Percentiles rank a stretch among this genome's conserved stretches.
phyloP scores from a whole-genome alignment of 2,797 vertebrate genomes.

The Coregonus suidteri region DNA sequence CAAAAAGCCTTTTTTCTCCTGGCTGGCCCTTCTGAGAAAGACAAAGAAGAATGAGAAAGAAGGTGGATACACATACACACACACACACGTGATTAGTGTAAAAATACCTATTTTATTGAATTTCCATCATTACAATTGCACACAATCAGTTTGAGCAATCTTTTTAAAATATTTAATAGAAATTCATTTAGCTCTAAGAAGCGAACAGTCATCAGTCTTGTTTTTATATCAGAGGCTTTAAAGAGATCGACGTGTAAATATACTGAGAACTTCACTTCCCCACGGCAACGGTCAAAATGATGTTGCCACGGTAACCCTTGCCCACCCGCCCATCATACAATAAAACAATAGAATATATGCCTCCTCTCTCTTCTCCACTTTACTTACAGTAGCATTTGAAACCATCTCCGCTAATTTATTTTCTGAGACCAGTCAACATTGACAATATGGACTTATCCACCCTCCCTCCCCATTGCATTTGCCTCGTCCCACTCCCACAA shows the following conservation, averaged over 20 bases:
- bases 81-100: slow-evolving; percentile 52
- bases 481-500: no score
- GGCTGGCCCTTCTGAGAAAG: not conserved
- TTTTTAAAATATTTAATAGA: slow-evolving; percentile 52
- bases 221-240: slow-evolving; percentile 54
- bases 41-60: slow-evolving; percentile 4
- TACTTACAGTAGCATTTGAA: slow-evolving; percentile 43
- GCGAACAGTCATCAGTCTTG: slow-evolving; percentile 71
- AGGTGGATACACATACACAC: not conserved
- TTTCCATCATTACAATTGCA: slow-evolving; percentile 70
- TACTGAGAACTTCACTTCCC: slow-evolving; percentile 68
- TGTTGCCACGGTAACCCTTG: slow-evolving; percentile 19
- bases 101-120: slow-evolving; percentile 76
- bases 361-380: slow-evolving; percentile 4
- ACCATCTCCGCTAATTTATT: slow-evolving; percentile 27
- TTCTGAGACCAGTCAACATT: slow-evolving; percentile 9
- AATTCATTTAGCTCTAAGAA: slow-evolving; percentile 58
- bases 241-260: slow-evolving; percentile 50
- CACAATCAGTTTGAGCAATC: slow-evolving; percentile 71
- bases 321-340: not conserved
- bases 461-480: no score
- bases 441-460: not conserved
- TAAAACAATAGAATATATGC: no score
- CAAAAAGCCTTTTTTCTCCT: not conserved
- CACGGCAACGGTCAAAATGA: slow-evolving; percentile 1